A percentile compares a stretch with the other conserved stretches of the same genome.
phyloP scores from a whole-genome alignment of 2,888 invertebrate species.

The Nephrotoma flavescens region DNA sequence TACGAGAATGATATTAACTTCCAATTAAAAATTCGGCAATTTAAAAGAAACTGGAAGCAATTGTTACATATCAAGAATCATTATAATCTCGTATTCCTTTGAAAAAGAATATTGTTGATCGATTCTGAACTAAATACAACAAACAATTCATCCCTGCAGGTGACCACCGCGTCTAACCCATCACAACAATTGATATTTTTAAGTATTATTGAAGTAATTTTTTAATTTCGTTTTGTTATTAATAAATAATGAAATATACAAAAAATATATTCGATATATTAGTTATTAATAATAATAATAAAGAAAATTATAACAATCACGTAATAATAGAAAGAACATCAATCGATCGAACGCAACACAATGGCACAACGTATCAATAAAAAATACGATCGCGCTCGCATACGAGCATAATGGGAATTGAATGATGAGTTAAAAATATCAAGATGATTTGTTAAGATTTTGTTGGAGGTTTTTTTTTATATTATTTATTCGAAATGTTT shows the following conservation, averaged over 20 bases:
- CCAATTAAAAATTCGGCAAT: not conserved
- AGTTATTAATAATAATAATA: not conserved
- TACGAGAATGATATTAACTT: not conserved
- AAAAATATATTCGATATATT: not conserved
- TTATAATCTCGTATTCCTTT: not conserved
- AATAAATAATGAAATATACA: not conserved
- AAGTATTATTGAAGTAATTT: not conserved
- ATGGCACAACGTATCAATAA: not conserved
- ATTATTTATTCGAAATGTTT: not conserved
- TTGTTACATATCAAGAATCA: not conserved
- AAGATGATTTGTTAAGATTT: not conserved
- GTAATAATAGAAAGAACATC: not conserved
- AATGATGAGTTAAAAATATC: not conserved
- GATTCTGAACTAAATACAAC: not conserved
- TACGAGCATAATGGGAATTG: not conserved
- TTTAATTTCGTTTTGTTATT: not conserved
- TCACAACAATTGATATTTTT: conserved; percentile 1
- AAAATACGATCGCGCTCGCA: not conserved
- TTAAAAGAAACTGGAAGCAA: not conserved
- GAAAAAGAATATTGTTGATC: not conserved
- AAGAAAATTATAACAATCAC: not conserved
- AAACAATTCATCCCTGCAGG: not conserved
- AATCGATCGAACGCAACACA: not conserved
- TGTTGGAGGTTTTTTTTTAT: not conserved
- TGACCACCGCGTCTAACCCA: not conserved